Evolutionary conservation across 2,113 vertebrate genomes (phyloP).

Genomic region (Cyrtonyx montezumae): DNA sequence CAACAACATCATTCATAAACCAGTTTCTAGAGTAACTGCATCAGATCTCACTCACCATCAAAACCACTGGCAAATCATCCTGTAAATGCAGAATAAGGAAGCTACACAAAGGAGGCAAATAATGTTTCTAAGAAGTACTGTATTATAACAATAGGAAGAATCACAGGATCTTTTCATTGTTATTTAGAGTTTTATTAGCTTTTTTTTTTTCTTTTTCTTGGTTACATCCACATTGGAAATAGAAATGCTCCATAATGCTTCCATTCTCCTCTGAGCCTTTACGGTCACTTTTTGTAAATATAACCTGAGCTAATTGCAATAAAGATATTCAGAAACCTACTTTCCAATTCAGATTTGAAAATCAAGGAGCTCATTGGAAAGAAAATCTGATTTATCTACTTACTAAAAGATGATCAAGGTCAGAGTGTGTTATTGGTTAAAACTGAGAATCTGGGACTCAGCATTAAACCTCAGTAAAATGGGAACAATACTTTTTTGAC

Average conservation of each 20-base stretch:
- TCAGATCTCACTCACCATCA: not conserved
- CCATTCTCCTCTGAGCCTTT: not conserved
- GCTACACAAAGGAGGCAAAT: not conserved
- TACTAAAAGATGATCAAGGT: not conserved
- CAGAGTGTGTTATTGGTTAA: not conserved
- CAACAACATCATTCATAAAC: not conserved
- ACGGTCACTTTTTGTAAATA: not conserved
- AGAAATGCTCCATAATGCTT: not conserved
- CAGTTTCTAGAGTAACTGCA: not conserved
- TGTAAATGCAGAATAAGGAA: not conserved
- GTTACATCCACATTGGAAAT: not conserved
- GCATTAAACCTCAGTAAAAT: not conserved
- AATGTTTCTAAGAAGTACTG: not conserved
- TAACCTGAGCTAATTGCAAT: not conserved
- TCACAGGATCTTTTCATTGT: not conserved
- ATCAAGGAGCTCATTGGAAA: not conserved
- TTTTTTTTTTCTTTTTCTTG: not conserved
- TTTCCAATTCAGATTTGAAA: not conserved
- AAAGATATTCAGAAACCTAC: not conserved
- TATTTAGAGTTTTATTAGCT: not conserved
- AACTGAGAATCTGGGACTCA: not conserved
- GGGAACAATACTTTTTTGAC: not conserved
- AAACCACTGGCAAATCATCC: not conserved
- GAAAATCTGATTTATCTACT: not conserved
- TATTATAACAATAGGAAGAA: not conserved